phyloP scores from a whole-genome alignment of 2,888 invertebrate species.

The Stenchaetothrips biformis region DNA sequence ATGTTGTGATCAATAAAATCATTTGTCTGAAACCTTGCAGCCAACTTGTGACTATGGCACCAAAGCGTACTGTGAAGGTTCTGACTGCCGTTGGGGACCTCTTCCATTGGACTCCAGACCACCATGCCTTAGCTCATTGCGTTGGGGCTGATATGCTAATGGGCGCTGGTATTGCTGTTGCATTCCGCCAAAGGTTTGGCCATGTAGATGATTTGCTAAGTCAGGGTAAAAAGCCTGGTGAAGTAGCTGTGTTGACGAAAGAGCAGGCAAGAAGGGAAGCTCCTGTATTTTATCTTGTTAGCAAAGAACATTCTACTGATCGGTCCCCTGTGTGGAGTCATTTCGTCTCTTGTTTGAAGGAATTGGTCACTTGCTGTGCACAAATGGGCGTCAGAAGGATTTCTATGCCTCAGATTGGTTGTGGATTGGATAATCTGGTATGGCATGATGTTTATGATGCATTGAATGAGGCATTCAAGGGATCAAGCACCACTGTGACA shows the following conservation, averaged over 20 bases:
- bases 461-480: neutral
- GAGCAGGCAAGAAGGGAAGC: neutral
- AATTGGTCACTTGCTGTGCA: neutral
- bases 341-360: neutral
- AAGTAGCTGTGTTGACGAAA: conserved; percentile 15
- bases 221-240: conserved; percentile 24
- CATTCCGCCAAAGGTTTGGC: conserved; percentile 23
- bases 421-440: neutral
- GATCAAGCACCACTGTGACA: neutral
- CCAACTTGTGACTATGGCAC: too few relatives aligned
- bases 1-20: too few relatives aligned
- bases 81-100: neutral
- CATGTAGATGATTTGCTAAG: neutral
- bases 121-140: conserved; percentile 28
- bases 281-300: conserved; percentile 26
- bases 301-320: neutral
- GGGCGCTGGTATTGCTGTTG: conserved; percentile 27
- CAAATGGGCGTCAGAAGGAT: neutral
- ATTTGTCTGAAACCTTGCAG: too few relatives aligned
- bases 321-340: neutral
- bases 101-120: neutral
- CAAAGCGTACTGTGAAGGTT: too few relatives aligned
- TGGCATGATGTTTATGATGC: neutral
- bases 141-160: conserved; percentile 29
- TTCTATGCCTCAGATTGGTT: neutral